Percentiles rank a stretch among this genome's conserved stretches.
Evolutionary conservation across 2,888 invertebrate genomes (phyloP).

Genomic region (Drosophila pseudotakahashii): DNA sequence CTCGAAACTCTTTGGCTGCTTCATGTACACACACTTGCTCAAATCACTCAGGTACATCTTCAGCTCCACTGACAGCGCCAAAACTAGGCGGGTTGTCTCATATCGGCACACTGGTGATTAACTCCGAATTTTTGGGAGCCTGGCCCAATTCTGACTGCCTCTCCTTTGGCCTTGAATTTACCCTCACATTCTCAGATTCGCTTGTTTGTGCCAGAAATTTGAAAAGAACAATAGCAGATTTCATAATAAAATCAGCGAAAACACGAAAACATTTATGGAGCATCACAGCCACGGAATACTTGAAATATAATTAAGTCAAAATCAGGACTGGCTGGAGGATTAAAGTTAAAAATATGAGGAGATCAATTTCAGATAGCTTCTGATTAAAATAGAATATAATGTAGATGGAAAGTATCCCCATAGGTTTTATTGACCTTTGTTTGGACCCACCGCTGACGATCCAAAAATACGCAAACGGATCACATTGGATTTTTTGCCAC

Average conservation of each 20-base stretch:
- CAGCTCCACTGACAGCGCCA: too few species aligned
- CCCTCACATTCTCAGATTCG: not conserved
- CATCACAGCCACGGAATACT: not conserved
- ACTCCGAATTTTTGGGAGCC: too few species aligned
- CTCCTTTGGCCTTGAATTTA: too few species aligned
- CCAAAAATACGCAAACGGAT: too few species aligned
- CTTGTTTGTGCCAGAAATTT: conserved; percentile 24
- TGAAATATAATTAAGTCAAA: conserved; percentile 18
- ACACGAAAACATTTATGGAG: conserved; percentile 20
- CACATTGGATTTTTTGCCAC: too few species aligned
- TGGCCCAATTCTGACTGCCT: too few species aligned
- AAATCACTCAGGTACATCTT: too few species aligned
- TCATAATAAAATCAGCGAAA: conserved; percentile 42
- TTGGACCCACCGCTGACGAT: too few species aligned
- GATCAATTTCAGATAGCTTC: conserved; percentile 4
- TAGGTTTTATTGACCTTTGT: not conserved
- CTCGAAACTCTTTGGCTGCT: too few species aligned
- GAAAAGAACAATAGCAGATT: conserved; percentile 42
- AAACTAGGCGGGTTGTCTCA: too few species aligned
- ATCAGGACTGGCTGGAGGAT: conserved; percentile 11
- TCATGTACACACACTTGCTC: too few species aligned
- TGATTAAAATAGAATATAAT: conserved; percentile 8
- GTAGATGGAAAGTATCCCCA: not conserved
- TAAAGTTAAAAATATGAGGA: conserved; percentile 9
- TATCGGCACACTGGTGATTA: too few species aligned